Evolutionary conservation across 2,797 vertebrate species (phyloP).

Genomic region (Melanotaenia maccullochi): DNA sequence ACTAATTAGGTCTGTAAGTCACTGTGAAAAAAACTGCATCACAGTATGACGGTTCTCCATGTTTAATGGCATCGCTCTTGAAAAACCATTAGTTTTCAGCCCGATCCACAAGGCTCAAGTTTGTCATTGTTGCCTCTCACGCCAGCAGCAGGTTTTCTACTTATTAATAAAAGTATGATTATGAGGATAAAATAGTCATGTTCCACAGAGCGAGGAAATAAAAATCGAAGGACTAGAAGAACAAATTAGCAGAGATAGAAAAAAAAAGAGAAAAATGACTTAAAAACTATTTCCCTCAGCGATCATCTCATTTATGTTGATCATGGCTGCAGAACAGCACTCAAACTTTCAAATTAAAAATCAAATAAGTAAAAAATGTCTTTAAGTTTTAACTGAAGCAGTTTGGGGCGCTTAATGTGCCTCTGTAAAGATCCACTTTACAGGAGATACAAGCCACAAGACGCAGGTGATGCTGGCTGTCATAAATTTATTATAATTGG

Average conservation of each 20-base stretch:
- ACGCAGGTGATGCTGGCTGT: not conserved
- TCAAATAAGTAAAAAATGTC: not conserved
- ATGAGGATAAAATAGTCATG: not conserved
- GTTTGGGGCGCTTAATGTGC: not conserved
- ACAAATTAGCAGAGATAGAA: not conserved
- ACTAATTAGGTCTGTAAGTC: not conserved
- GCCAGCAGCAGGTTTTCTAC: not conserved
- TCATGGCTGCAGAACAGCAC: no score
- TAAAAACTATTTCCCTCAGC: no score
- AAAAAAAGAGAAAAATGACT: not conserved
- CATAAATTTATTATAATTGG: not conserved
- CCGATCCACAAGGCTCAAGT: no score
- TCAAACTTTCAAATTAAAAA: not conserved
- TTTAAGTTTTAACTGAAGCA: slow-evolving; percentile 10
- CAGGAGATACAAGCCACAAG: not conserved
- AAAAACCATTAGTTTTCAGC: not conserved
- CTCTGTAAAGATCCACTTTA: not conserved
- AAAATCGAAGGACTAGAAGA: slow-evolving; percentile 6
- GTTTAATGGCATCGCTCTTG: not conserved
- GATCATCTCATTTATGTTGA: no score
- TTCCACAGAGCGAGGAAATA: slow-evolving; percentile 2
- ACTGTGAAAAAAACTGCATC: rapidly evolving
- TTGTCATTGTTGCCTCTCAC: not conserved
- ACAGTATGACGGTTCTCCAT: not conserved
- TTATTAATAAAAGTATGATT: slow-evolving; percentile 10